phyloP scores from a whole-genome alignment of 2,888 invertebrate species.

The Seira musarum region DNA sequence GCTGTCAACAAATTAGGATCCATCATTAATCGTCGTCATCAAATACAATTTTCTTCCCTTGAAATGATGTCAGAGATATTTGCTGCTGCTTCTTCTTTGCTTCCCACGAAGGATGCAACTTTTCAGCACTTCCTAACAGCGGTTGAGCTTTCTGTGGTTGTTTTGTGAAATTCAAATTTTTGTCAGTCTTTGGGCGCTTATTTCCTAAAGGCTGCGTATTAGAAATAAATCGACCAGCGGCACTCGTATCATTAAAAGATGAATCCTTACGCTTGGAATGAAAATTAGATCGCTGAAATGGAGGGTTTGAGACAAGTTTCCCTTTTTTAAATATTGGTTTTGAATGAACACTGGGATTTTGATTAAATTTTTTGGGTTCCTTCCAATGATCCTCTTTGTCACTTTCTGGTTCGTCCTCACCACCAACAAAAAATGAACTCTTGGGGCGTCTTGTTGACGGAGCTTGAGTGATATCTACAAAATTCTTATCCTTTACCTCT shows the following conservation, averaged over 20 bases:
- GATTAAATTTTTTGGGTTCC: background rate
- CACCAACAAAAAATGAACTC: slow-evolving; percentile 69
- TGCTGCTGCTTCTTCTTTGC: slow-evolving; percentile 67
- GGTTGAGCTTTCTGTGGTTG: background rate
- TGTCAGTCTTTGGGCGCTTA: background rate
- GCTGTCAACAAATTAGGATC: slow-evolving; percentile 15
- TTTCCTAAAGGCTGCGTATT: slow-evolving; percentile 35
- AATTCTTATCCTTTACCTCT: background rate
- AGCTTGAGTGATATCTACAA: background rate
- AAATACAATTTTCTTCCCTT: slow-evolving; percentile 68
- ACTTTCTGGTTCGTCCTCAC: slow-evolving; percentile 57
- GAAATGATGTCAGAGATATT: slow-evolving; percentile 55
- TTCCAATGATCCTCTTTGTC: background rate
- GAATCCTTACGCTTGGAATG: slow-evolving; percentile 16
- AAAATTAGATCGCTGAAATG: background rate
- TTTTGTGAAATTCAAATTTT: background rate
- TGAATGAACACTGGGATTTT: background rate
- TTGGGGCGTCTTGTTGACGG: slow-evolving; percentile 51
- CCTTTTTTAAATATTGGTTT: slow-evolving; percentile 58
- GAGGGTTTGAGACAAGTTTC: slow-evolving; percentile 48
- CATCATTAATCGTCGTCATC: slow-evolving; percentile 53
- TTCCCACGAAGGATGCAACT: slow-evolving; percentile 69
- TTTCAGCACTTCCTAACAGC: slow-evolving; percentile 37
- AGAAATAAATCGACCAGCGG: slow-evolving; percentile 32
- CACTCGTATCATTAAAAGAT: background rate